Conservation (phyloP, 1,140 invertebrate genomes). For the Habropoda laboriosa region DNA sequence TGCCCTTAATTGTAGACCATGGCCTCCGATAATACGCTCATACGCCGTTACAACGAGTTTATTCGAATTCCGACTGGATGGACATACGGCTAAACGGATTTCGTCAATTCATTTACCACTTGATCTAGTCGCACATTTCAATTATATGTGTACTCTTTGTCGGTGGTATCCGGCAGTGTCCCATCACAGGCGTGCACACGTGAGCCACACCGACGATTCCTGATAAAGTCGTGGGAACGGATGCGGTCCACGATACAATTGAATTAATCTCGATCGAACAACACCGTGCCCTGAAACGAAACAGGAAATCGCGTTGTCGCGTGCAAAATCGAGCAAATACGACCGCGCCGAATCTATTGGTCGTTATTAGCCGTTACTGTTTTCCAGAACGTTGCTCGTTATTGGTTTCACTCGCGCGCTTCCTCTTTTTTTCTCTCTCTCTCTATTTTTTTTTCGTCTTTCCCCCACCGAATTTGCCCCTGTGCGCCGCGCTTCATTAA, state of each 20-base stretch:
- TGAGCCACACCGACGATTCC: conserved; percentile 1
- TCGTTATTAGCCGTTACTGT: conserved; percentile 62
- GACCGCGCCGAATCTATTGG: conserved; percentile 44
- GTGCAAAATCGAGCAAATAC: conserved; percentile 41
- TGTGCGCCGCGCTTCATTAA: conserved; percentile 14
- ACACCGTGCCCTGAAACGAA: conserved; percentile 57
- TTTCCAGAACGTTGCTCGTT: conserved; percentile 46
- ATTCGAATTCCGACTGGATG: conserved; percentile 49
- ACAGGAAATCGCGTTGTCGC: conserved; percentile 64
- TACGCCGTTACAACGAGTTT: conserved; percentile 27
- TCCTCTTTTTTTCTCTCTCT: background rate
- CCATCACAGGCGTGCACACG: conserved; percentile 19
- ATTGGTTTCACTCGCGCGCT: conserved; percentile 1
- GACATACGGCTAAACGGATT: conserved; percentile 63
- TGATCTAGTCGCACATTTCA: conserved; percentile 65
- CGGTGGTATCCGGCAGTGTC: conserved; percentile 36
- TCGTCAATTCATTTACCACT: conserved; percentile 68
- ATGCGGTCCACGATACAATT: conserved; percentile 58
- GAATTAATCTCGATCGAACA: conserved; percentile 67
- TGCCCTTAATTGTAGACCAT: background rate
- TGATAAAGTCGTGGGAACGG: conserved; percentile 58
- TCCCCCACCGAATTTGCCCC: background rate
- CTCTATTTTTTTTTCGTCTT: background rate
- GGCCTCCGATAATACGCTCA: background rate
- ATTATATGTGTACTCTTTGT: conserved; percentile 68